Base-by-base conservation (phyloP, 2,113 vertebrate genomes). In the Silurus asotus region DNA sequence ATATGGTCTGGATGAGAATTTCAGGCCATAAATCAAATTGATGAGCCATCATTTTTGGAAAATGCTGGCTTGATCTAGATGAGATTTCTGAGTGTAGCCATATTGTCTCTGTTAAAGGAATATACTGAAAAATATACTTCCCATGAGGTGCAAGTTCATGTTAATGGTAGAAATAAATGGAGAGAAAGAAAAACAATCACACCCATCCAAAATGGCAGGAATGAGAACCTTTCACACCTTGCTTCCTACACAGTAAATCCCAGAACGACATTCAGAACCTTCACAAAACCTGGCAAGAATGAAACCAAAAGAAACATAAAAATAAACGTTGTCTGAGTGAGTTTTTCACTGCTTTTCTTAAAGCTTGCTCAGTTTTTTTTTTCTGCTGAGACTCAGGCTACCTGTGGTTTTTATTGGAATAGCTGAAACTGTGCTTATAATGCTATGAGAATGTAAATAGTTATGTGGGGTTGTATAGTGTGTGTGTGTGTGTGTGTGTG, bases 1-100 rank as follows among this genome's bases (percentile, higher is more conserved):
- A 89, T 93, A 93, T 89, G 90, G 87, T 88, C 94, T 94, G 93
- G 93, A 92, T 88, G 85, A 90, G 91, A 90, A 91, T 91, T 92
- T 90, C 84, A 93, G 89, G 90, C 91, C 64, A 85, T 75, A 86
- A 92, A 85, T 88, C 91, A 93, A 92, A 93, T 90, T 89, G 90
- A 93, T 93, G 90, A 90, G 87, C 85, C 53, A 83, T 89, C 89
- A 85, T 89, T 91, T 82, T 37, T 37, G 37, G 58, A 79, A 91
- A 89, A 93, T 55, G 89, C 64, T 78, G 84, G 82, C 90, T 88
- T 88, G 83, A 85, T 83, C 87, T 78, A 75, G 88, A 90, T 91
- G 89, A 82, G 83, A 89, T 88, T 92, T 91, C 25, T 59, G 87
- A 86, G 82, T 85, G 81, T 49, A 70, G 82, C 61, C 56, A 70